Evolutionary conservation across 2,888 invertebrate genomes (phyloP).

Genomic region (Rapana venosa): DNA sequence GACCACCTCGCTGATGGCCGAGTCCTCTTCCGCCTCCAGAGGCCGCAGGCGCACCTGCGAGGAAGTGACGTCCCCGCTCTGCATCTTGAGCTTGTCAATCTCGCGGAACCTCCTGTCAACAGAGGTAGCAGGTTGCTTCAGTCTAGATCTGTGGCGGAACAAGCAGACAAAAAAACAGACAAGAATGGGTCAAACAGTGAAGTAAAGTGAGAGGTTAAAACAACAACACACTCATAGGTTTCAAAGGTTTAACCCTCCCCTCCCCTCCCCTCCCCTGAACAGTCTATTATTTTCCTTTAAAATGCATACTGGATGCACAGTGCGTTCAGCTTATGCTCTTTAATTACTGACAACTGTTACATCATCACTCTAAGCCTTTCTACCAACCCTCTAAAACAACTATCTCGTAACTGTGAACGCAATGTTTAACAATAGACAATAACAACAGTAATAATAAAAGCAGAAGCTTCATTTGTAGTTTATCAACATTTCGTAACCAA

Average conservation of each 20-base stretch:
- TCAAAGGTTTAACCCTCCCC: not conserved
- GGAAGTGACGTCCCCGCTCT: conserved; percentile 69
- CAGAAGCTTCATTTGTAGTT: no score
- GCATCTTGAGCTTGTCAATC: conserved; percentile 60
- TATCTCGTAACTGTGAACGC: no score
- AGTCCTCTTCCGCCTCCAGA: conserved; percentile 71
- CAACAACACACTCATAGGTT: not conserved
- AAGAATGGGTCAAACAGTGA: conserved; percentile 3
- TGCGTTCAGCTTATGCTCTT: no score
- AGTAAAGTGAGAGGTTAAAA: not conserved
- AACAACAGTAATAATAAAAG: no score
- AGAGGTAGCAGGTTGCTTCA: conserved; percentile 44
- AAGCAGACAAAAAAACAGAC: conserved; percentile 34
- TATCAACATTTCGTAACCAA: no score
- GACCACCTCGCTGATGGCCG: conserved; percentile 74
- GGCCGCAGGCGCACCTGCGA: conserved; percentile 59
- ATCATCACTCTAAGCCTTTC: no score
- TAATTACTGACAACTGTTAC: no score
- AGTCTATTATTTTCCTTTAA: conserved; percentile 2
- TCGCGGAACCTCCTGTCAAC: conserved; percentile 67
- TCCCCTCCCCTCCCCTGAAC: not conserved
- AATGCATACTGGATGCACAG: not conserved
- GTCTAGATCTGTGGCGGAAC: conserved; percentile 44
- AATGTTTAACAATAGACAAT: no score
- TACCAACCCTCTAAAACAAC: no score